These are phyloP conservation scores for Ischnura elegans DNA, from an alignment of 2,888 invertebrate genomes.

Conservation along the genomic window DNA sequence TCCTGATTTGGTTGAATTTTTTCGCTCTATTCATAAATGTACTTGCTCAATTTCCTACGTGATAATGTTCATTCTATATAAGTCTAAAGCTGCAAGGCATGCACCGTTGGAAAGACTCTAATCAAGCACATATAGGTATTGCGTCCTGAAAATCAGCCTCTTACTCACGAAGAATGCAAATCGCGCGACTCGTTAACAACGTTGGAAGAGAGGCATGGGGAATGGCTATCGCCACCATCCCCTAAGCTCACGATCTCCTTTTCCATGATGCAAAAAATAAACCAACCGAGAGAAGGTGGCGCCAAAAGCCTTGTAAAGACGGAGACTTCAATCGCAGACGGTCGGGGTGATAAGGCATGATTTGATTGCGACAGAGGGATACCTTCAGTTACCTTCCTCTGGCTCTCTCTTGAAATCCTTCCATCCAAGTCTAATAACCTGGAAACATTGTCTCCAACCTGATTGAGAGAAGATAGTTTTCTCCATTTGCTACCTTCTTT, in stretches of 20 bases:
- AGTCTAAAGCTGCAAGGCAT: neutral
- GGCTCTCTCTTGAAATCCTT: neutral
- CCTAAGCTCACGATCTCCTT: neutral
- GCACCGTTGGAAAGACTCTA: neutral
- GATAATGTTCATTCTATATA: neutral
- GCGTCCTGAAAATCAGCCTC: neutral
- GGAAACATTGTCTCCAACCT: too few relatives aligned
- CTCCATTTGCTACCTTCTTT: too few relatives aligned
- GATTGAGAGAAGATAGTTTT: too few relatives aligned
- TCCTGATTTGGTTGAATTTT: too few relatives aligned
- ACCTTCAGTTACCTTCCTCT: neutral
- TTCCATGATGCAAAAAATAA: neutral
- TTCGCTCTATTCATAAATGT: too few relatives aligned
- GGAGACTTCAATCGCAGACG: neutral
- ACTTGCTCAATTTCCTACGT: too few relatives aligned
- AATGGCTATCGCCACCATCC: neutral
- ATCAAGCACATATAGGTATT: neutral
- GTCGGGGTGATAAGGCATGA: neutral
- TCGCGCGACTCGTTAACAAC: neutral
- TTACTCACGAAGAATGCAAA: neutral
- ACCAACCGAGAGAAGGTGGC: neutral
- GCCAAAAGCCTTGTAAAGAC: neutral
- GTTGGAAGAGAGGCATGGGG: neutral
- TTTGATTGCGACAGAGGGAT: neutral
- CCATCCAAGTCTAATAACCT: too few relatives aligned